Base-by-base conservation (phyloP, 2,888 invertebrate species). In the Mythimna albipuncta region DNA sequence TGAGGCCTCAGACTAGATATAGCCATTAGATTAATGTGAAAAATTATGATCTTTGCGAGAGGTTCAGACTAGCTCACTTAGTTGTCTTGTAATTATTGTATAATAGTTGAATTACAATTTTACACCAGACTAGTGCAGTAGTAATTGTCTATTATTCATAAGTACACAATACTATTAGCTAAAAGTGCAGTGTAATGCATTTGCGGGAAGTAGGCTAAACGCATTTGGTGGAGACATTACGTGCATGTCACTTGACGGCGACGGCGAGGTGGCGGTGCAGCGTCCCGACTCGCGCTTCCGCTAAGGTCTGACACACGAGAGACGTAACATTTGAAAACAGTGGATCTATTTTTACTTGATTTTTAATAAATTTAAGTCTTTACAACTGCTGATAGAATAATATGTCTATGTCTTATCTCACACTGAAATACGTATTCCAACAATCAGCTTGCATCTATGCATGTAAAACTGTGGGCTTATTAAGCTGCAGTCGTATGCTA, bases 221-320 rank as follows among this genome's bases (percentile, higher is more conserved):
- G 79, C 58, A 69, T 83, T 85, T 75, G 62, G 63, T 79, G 62
- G 70, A 79, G 74, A 74, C 61, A 70, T 71, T 71, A 82, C 72
- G 65, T 69, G 61, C 68, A 68, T 61, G 68, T 79, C 81, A 79
- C 47, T 69, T 63, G 68, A 74, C 13, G 58, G 41, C 50, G 55
- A 50, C 21, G 21, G 69, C 70, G 58, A 47, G 32, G 47, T 41
- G 54, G 44, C 13, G 64, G n/a, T 2, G 47, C 70, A 44, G 54
- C n/a, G 52, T 44, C 55, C 59, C 16, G 61, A 32, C 0, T 21
- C 69, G 32, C 50, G 55, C 44, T 10, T 16, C 52, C 2, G 7
- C 21, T 69, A 57, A 64, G 32, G 61, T 35, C 9, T n/a, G 11
- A 1, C 6, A n/a, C 55, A 69, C 59, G 32, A 52, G 35, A 3